Conservation (phyloP, 2,113 vertebrate species). For the Sphaerodactylus townsendi region DNA sequence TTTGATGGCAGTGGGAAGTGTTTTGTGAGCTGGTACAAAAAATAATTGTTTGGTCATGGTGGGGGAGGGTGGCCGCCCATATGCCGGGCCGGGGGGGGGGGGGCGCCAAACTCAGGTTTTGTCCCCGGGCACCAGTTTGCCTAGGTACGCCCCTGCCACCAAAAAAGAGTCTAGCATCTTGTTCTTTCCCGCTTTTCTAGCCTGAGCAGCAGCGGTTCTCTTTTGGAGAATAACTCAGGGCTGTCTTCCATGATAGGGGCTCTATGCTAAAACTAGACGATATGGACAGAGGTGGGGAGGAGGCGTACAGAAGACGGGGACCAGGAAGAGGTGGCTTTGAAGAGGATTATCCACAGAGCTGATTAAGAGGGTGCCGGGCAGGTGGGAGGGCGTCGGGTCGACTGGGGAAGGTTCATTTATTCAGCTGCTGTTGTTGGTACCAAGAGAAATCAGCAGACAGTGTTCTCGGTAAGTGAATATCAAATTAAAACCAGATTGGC, state of each 20-base stretch:
- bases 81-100: too few species aligned
- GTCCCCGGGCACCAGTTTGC: too few species aligned
- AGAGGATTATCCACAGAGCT: background rate
- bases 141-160: too few species aligned
- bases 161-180: background rate
- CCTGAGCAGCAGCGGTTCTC: background rate
- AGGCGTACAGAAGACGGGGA: background rate
- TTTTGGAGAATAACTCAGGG: background rate
- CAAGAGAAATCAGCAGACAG: background rate
- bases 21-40: too few species aligned
- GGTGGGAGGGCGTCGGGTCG: background rate
- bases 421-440: accelerated
- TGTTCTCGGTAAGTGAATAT: slow-evolving; percentile 11
- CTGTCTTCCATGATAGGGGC: background rate
- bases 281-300: background rate
- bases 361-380: background rate
- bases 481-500: background rate
- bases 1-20: too few species aligned
- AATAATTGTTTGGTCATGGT: too few species aligned
- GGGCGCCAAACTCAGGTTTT: too few species aligned
- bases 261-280: background rate
- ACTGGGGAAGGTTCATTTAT: background rate
- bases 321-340: background rate
- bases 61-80: too few species aligned
- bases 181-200: background rate